Evolutionary conservation across 2,113 vertebrate species (phyloP).

Genomic region (Orycteropus afer): DNA sequence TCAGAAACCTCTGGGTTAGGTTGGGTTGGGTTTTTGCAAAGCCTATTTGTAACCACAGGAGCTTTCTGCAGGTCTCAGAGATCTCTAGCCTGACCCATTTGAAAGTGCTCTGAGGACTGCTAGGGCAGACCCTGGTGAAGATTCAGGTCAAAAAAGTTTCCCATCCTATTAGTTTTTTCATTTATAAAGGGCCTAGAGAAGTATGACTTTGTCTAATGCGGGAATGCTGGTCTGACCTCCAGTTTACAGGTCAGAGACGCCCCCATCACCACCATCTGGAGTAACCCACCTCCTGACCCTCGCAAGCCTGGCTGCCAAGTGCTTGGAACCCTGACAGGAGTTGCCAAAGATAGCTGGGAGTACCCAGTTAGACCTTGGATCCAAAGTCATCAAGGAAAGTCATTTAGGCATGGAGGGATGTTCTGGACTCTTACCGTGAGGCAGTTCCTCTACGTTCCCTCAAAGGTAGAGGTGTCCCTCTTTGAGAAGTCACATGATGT

Average conservation of each 20-base stretch:
- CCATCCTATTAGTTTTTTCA: background rate
- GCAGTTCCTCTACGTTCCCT: slow-evolving; percentile 61
- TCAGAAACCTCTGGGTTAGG: background rate
- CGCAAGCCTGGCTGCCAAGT: background rate
- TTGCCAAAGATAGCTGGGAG: background rate
- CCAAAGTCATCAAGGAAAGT: background rate
- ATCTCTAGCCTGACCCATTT: background rate
- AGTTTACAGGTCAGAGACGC: background rate
- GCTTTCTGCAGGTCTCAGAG: background rate
- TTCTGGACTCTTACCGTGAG: slow-evolving; percentile 51
- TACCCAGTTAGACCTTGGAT: background rate
- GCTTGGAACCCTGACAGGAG: background rate
- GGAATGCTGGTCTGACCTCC: background rate
- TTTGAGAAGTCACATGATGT: slow-evolving; percentile 75
- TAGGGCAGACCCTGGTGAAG: background rate
- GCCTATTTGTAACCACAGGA: background rate
- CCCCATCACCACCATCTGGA: background rate
- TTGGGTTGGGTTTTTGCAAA: background rate
- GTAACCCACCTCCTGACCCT: background rate
- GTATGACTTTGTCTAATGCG: background rate
- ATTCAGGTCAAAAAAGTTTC: background rate
- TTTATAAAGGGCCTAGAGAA: background rate
- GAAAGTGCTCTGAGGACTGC: background rate
- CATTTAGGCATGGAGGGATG: background rate
- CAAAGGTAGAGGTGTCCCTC: slow-evolving; percentile 46